Base-by-base conservation (phyloP, 2,113 vertebrate genomes). In the Sterrhoptilus dennistouni region DNA sequence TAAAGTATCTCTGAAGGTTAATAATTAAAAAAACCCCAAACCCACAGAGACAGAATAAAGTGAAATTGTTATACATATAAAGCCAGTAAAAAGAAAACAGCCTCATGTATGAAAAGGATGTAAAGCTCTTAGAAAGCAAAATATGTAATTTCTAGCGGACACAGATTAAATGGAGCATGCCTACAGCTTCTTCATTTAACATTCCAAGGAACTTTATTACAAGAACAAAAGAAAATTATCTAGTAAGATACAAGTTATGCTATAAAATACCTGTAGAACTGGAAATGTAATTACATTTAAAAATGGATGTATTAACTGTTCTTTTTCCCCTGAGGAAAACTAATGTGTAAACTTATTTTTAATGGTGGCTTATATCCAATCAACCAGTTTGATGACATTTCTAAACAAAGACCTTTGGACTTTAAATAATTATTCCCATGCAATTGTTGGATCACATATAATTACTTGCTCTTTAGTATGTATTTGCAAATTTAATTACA, bases 341-440 rank as follows among this genome's bases (percentile, higher is more conserved):
- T 53, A 80, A 74, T 49, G 56, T 68, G 60, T 93, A 93, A 95
- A 93, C 72, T 79, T 80, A 61, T 80, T 83, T 97, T 91, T 87
- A 66, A 68, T 69, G 66, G 66, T 66, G 56, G 56, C 40, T 94
- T 72, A 60, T 93, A 77, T 87, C 70, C 36, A 84, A 70, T 87
- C 89, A 87, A 59, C 54, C 1, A 1, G 36, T 87, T 49, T 80
- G 85, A 96, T 81, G 84, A 66, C 57, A 45, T 83, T 70, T 94
- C 36, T 83, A 69, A 75, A 83, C 83, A 78, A 89, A 90, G 76
- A 56, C 50, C 22, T 75, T 44, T 19, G 29, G 64, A 72, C 53
- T 93, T 87, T 49, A 69, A 94, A 92, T 83, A 74, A 59, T 84
- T 64, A 56, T 94, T 95, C 52, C 36, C 8, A 25, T 35, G 68